Evolutionary conservation across 2,888 invertebrate genomes (phyloP).

Genomic region (Sarcophaga caerulescens): DNA sequence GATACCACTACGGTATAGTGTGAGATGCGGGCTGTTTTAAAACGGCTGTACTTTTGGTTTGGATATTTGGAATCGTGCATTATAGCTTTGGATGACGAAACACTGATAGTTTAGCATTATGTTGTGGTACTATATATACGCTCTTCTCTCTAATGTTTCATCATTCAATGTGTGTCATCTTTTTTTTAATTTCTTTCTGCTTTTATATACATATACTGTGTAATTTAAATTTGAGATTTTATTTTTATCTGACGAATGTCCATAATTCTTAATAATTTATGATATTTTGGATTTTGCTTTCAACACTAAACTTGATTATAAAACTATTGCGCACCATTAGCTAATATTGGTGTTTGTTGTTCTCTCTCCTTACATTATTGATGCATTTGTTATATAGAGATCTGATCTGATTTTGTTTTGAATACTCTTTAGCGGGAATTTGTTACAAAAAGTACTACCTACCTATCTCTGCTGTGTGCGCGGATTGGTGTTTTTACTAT

Average conservation of each 20-base stretch:
- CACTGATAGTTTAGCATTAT: constrained; percentile 60
- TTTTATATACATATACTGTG: constrained; percentile 30
- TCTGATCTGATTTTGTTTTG: constrained; percentile 35
- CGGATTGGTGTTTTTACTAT: constrained; percentile 4
- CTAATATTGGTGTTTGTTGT: constrained; percentile 38
- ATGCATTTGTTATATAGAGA: constrained; percentile 62
- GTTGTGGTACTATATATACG: constrained; percentile 24
- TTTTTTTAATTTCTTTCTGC: constrained; percentile 10
- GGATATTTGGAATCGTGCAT: constrained; percentile 77
- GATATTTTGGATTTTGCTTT: constrained; percentile 20
- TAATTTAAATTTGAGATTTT: constrained; percentile 7
- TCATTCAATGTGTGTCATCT: constrained; percentile 28
- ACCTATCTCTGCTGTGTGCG: neutral
- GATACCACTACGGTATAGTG: constrained; percentile 81
- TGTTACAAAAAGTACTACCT: constrained; percentile 15
- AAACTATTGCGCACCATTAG: constrained; percentile 3
- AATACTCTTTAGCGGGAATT: constrained; percentile 33
- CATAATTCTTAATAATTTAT: constrained; percentile 30
- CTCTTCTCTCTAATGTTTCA: constrained; percentile 41
- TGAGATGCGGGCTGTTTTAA: constrained; percentile 78
- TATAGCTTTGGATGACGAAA: constrained; percentile 64
- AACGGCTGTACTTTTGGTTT: constrained; percentile 79
- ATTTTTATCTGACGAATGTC: constrained; percentile 29
- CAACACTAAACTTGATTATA: constrained; percentile 30
- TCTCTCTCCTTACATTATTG: constrained; percentile 5